phyloP scores from a whole-genome alignment of 2,113 vertebrate species.

The Nannospalax galili region DNA sequence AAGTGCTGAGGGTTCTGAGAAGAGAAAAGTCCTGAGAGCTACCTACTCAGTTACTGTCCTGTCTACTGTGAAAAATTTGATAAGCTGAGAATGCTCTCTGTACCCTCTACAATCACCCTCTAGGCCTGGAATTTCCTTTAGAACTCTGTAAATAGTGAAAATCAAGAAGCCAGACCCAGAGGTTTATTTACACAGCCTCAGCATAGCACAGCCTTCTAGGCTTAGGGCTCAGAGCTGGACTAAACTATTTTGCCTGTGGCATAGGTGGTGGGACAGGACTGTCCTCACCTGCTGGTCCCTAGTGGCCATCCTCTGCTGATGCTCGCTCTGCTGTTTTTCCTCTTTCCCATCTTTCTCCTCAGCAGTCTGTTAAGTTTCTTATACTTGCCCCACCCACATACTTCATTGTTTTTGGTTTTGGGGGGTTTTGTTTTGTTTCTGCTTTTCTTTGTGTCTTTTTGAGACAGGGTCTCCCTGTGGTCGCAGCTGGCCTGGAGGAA shows the following conservation, averaged over 20 bases:
- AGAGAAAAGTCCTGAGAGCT: slow-evolving; percentile 5
- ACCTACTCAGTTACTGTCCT: not conserved
- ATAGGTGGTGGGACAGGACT: not conserved
- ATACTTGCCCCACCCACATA: not conserved
- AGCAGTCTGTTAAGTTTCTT: not conserved
- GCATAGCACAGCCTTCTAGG: not conserved
- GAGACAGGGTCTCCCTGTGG: not conserved
- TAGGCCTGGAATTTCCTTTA: not conserved
- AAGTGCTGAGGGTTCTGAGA: slow-evolving; percentile 30
- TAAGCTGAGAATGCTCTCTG: not conserved
- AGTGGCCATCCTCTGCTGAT: not conserved
- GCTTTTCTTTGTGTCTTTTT: too few species aligned
- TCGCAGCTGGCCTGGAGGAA: too few species aligned
- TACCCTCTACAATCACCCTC: not conserved
- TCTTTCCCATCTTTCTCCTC: not conserved
- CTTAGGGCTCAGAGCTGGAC: not conserved
- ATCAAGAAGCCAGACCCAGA: not conserved
- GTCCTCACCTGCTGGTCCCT: not conserved
- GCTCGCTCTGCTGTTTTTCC: not conserved
- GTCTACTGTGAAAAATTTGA: not conserved
- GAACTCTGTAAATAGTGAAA: not conserved
- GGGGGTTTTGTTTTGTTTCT: too few species aligned
- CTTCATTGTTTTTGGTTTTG: not conserved
- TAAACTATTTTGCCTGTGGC: not conserved
- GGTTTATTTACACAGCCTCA: not conserved